Conservation (phyloP, 2,888 invertebrate species). For the Stenichneumon culpator region DNA sequence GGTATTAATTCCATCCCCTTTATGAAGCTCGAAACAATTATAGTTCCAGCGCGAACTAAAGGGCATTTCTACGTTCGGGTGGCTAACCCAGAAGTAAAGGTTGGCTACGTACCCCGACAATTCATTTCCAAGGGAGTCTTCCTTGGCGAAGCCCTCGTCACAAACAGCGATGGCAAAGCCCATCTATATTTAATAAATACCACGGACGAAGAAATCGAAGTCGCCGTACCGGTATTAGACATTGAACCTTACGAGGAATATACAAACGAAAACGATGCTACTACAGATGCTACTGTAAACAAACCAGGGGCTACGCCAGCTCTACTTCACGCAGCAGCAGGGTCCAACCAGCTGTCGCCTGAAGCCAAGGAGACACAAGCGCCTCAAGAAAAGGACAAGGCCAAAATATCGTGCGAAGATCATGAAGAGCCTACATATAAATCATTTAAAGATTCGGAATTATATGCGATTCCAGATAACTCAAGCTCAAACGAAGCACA, state of each 20-base stretch:
- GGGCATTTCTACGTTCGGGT: constrained; percentile 47
- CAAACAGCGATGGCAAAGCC: constrained; percentile 51
- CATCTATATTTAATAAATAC: constrained; percentile 61
- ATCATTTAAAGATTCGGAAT: too few species aligned
- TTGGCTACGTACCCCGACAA: constrained; percentile 56
- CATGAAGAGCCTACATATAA: too few species aligned
- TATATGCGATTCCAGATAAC: too few species aligned
- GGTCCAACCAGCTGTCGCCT: too few species aligned
- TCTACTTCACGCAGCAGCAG: too few species aligned
- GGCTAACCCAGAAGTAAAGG: constrained; percentile 39
- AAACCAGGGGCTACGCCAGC: too few species aligned
- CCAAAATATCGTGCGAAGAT: too few species aligned
- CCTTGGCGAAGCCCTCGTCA: constrained; percentile 52
- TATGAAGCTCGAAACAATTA: constrained; percentile 39
- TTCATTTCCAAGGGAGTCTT: constrained; percentile 45
- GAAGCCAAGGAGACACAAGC: too few species aligned
- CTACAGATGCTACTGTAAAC: too few species aligned
- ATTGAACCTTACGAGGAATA: not conserved
- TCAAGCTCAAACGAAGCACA: too few species aligned
- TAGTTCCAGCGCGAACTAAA: constrained; percentile 42
- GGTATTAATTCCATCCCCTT: constrained; percentile 24
- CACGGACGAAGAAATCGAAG: constrained; percentile 39
- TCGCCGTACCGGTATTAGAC: constrained; percentile 26
- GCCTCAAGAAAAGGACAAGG: too few species aligned
- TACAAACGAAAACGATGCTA: not conserved